Evolutionary conservation across 2,888 invertebrate genomes (phyloP), one percentile per base, ranked within the genome.

Genomic region (Pachliopta kotzebuea): DNA sequence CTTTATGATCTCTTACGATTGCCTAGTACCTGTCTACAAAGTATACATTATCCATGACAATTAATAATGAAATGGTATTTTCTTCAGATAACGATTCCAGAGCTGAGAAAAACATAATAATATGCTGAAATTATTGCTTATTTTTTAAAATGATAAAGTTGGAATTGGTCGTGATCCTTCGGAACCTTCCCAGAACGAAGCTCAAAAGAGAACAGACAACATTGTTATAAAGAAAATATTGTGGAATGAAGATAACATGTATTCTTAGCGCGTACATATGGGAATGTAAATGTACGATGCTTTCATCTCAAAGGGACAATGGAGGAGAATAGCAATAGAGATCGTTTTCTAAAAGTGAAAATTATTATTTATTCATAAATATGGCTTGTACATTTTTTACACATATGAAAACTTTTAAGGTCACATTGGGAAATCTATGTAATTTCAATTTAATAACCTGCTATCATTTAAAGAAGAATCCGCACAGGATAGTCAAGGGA

Each of bases 361-460:
- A 69, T 59, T 67, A 71, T 77, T 71, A 71, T 74, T 73, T 76
- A 77, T 76, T 76, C 72, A 76, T 75, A 73, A 69, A 71, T 71
- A 67, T 72, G 71, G 31, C n/a, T n/a, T n/a, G n/a, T n/a, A n/a
- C n/a, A n/a, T n/a, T n/a, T n/a, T n/a, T n/a, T n/a, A n/a, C n/a
- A n/a, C n/a, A n/a, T n/a, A n/a, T n/a, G n/a, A n/a, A n/a, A n/a
- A 6, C 26, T 6, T 26, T 3, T 3, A 6, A 26, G 37, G 37
- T 14, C 9, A 6, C 8, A 8, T 4, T 2, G 37, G 4, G 14
- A 6, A 3, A 26, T 26, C 26, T 26, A 26, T 4, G 26, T 26
- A 26, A 26, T 26, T 26, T 6, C 3, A 26, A 26, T 26, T 26
- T 26, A 26, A 26, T 26, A 26, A 26, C 3, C 26, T 26, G 26